These are phyloP conservation scores for Dryobates pubescens DNA, from an alignment of 2,797 vertebrate species.

Conservation along the genomic window DNA sequence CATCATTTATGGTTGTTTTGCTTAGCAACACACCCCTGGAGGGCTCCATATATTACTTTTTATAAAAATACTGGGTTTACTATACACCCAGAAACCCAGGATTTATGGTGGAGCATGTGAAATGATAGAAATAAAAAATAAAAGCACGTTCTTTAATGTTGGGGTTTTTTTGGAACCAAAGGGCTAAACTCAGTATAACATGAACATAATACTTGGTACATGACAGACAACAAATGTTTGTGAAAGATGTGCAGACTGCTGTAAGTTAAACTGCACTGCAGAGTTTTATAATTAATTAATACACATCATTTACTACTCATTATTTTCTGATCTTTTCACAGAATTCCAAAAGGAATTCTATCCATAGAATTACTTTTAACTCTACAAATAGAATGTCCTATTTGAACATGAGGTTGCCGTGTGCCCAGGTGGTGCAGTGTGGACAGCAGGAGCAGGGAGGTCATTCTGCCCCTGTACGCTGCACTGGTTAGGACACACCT, in stretches of 20 bases:
- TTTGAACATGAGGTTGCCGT: no score
- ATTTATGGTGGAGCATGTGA: slow-evolving; percentile 6
- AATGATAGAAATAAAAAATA: slow-evolving; percentile 10
- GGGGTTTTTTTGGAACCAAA: neutral
- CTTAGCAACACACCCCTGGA: slow-evolving; percentile 28
- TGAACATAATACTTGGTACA: neutral
- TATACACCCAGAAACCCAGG: neutral
- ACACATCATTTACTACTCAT: neutral
- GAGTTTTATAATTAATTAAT: neutral
- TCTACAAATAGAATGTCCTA: neutral
- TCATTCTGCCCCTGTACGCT: no score
- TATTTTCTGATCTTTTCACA: neutral
- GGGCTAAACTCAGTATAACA: neutral
- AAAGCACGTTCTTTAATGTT: neutral
- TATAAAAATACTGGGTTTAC: slow-evolving; percentile 17
- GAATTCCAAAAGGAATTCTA: neutral
- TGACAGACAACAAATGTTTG: neutral
- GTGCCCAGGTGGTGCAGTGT: no score
- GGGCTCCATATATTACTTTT: slow-evolving; percentile 8
- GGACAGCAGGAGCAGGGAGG: no score
- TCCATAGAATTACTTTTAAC: neutral
- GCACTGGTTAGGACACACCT: no score
- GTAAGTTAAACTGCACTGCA: neutral
- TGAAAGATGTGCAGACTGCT: neutral
- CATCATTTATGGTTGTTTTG: slow-evolving; percentile 17